A percentile compares a stretch with the other conserved stretches of the same genome.
phyloP scores from a whole-genome alignment of 1,140 invertebrate genomes.

The Ceratina calcarata region DNA sequence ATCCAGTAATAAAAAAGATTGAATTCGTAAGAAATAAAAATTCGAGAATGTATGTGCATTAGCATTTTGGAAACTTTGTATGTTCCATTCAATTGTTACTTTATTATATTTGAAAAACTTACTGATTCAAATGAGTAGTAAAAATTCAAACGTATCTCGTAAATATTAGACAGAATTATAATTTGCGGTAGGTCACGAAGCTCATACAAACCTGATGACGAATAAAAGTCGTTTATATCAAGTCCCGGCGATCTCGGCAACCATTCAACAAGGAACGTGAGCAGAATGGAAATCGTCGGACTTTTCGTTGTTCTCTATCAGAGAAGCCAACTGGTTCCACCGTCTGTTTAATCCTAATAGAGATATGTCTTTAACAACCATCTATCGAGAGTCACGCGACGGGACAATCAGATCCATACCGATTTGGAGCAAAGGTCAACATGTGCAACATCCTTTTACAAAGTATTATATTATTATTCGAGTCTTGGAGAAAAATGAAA shows the following conservation, averaged over 20 bases:
- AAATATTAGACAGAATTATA: not conserved
- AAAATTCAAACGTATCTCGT: no score
- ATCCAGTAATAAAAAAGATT: no score
- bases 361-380: no score
- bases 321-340: not conserved
- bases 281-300: not conserved
- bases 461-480: not conserved
- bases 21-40: no score
- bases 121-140: no score
- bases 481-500: not conserved
- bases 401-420: not conserved
- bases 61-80: no score
- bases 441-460: not conserved
- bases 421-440: not conserved
- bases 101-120: no score
- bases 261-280: not conserved
- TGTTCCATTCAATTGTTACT: no score
- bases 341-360: not conserved
- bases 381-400: not conserved
- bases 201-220: not conserved
- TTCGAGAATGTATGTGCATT: no score
- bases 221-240: conserved; percentile 1
- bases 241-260: not conserved
- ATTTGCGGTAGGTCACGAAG: not conserved
- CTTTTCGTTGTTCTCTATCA: not conserved